These are phyloP conservation scores for Tiaroga cobitis DNA, from an alignment of 2,797 vertebrate species.

Conservation along the genomic window DNA sequence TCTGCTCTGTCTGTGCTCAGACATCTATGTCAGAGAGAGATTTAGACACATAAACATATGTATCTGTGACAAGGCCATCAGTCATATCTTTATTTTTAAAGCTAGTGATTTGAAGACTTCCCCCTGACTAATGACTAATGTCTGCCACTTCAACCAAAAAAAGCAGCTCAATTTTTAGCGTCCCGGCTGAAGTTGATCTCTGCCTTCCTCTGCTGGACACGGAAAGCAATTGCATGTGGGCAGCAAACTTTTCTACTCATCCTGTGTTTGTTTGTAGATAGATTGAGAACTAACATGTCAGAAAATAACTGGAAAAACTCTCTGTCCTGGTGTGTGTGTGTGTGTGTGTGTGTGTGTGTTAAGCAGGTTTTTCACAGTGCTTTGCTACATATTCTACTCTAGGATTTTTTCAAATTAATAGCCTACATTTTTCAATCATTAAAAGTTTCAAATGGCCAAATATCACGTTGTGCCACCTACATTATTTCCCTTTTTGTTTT, in stretches of 20 bases:
- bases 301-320: not conserved
- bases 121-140: slow-evolving; percentile 67
- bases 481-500: not conserved
- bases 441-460: not conserved
- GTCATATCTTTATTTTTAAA: slow-evolving; percentile 79
- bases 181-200: slow-evolving; percentile 26
- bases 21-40: slow-evolving; percentile 63
- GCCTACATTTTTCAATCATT: not conserved
- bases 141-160: slow-evolving; percentile 62
- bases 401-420: not conserved
- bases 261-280: not conserved
- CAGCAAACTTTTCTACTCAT: not conserved
- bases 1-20: slow-evolving; percentile 47
- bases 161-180: slow-evolving; percentile 57
- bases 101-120: slow-evolving; percentile 69
- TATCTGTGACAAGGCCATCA: slow-evolving; percentile 66
- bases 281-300: not conserved
- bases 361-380: not conserved
- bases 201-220: slow-evolving; percentile 56
- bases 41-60: slow-evolving; percentile 68
- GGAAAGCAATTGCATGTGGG: not conserved
- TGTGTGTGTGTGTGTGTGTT: not conserved
- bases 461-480: not conserved
- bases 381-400: slow-evolving; percentile 28
- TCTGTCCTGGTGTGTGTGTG: not conserved